Conservation (phyloP, 1,140 invertebrate species). For the Protaetia brevitarsis region DNA sequence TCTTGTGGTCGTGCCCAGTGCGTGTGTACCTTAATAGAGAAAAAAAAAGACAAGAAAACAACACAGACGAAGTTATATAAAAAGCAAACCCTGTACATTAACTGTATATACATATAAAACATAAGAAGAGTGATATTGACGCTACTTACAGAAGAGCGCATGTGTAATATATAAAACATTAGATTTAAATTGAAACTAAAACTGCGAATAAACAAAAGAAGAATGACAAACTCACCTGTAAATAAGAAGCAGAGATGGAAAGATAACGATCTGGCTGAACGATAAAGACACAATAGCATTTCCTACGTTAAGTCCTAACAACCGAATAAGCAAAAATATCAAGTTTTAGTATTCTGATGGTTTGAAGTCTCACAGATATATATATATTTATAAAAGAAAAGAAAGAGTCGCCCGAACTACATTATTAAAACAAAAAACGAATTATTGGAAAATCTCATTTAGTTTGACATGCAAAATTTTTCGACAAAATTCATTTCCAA, state of each 20-base stretch:
- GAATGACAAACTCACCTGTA: neutral
- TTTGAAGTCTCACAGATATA: conserved; percentile 45
- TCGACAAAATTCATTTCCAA: conserved; percentile 13
- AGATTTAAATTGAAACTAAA: conserved; percentile 13
- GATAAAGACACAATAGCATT: conserved; percentile 22
- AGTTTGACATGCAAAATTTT: neutral
- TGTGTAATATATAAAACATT: conserved; percentile 28
- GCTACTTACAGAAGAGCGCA: conserved; percentile 20
- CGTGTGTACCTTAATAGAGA: conserved; percentile 20
- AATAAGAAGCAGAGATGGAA: neutral
- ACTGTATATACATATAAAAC: conserved; percentile 26
- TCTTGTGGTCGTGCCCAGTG: conserved; percentile 24
- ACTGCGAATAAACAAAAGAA: conserved; percentile 7
- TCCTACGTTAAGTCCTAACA: conserved; percentile 30
- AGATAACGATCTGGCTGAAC: neutral
- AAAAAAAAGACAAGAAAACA: conserved; percentile 1
- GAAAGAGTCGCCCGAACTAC: conserved; percentile 41
- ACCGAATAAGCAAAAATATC: conserved; percentile 30
- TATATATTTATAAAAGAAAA: conserved; percentile 41
- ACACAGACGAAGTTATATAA: conserved; percentile 9
- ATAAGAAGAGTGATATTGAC: conserved; percentile 24
- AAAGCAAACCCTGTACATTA: conserved; percentile 25
- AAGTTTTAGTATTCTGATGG: conserved; percentile 34
- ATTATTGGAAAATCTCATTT: conserved; percentile 22
- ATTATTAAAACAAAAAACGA: conserved; percentile 33